Evolutionary conservation across 2,113 vertebrate species (phyloP).

Genomic region (Corythoichthys intestinalis): DNA sequence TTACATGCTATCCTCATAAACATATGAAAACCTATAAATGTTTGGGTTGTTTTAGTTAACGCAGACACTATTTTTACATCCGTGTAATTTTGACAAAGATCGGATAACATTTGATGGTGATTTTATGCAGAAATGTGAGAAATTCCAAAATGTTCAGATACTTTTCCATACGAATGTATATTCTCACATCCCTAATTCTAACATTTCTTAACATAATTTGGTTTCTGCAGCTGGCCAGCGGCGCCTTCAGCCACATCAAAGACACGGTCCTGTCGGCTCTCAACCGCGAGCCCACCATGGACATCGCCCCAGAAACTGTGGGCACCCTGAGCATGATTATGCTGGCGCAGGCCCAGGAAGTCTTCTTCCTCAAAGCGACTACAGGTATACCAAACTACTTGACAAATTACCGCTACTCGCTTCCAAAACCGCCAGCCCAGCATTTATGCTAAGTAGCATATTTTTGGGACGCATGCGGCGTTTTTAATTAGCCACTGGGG

Average conservation of each 20-base stretch:
- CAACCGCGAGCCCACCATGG: conserved; percentile 93
- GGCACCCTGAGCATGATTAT: conserved; percentile 93
- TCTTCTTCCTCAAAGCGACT: conserved; percentile 95
- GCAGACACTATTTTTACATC: no score
- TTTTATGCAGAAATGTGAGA: no score
- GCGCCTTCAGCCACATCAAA: conserved; percentile 95
- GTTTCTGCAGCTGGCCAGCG: conserved; percentile 83
- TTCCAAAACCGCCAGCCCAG: not conserved
- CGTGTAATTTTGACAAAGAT: no score
- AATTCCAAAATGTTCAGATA: no score
- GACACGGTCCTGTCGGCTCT: conserved; percentile 92
- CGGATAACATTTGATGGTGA: no score
- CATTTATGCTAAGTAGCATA: not conserved
- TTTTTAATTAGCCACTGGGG: not conserved
- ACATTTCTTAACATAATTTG: no score
- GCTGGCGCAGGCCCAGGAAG: conserved; percentile 98
- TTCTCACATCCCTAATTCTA: no score
- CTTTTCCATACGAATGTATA: no score
- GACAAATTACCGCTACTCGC: not conserved
- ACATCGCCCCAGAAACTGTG: conserved; percentile 93
- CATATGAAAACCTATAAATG: no score
- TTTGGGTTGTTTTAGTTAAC: no score
- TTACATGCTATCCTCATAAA: no score
- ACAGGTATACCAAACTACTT: conserved; percentile 75
- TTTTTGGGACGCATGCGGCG: not conserved